Percentiles rank a stretch among this genome's conserved stretches.
Evolutionary conservation across 2,888 invertebrate genomes (phyloP).

Genomic region (Limnephilus marmoratus): DNA sequence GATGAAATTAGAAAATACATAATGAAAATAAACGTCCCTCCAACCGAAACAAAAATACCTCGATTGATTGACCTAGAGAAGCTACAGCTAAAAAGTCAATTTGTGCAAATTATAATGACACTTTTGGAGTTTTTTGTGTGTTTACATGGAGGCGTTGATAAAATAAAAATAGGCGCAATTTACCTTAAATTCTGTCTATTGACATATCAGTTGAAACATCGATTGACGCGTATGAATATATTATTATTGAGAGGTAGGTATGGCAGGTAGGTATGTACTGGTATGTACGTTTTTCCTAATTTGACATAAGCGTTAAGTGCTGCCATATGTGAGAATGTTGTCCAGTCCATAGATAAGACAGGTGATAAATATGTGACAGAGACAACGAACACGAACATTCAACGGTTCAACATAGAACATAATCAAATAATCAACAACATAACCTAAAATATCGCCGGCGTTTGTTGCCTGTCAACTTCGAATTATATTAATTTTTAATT

Average conservation of each 20-base stretch:
- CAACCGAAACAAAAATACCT: neutral
- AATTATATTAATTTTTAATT: neutral
- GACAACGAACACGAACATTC: too few species aligned
- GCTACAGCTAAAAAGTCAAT: neutral
- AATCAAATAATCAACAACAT: too few species aligned
- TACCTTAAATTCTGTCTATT: conserved; percentile 32
- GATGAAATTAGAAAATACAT: neutral
- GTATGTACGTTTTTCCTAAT: neutral
- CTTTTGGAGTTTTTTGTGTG: neutral
- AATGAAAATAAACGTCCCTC: neutral
- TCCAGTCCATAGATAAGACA: too few species aligned
- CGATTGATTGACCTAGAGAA: neutral
- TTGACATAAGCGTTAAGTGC: too few species aligned
- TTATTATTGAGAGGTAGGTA: conserved; percentile 10
- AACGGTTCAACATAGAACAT: too few species aligned
- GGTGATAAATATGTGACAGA: too few species aligned
- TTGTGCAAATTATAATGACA: neutral
- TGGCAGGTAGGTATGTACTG: too few species aligned
- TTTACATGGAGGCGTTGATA: neutral
- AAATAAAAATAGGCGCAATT: neutral
- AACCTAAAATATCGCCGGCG: neutral
- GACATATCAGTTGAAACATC: conserved; percentile 26
- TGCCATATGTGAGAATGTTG: too few species aligned
- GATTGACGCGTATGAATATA: conserved; percentile 19
- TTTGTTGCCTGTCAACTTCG: neutral